Conservation (phyloP, 2,113 vertebrate genomes). For the Setophaga petechia region DNA sequence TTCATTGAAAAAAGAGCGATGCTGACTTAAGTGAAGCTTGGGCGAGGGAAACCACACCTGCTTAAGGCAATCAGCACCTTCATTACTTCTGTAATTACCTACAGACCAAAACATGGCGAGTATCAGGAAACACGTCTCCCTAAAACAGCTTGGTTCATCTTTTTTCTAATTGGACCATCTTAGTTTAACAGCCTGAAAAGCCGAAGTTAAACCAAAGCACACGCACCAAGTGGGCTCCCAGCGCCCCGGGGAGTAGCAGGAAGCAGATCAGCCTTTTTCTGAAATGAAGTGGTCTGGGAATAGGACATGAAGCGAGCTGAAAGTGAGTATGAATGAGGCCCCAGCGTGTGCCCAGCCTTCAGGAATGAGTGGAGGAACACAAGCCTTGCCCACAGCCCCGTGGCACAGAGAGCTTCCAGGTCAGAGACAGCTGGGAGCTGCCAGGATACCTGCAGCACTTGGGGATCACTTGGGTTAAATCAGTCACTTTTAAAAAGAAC, state of each 20-base stretch:
- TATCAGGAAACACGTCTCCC: neutral
- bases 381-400: fast-evolving
- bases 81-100: neutral
- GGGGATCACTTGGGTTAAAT: neutral
- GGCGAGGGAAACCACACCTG: neutral
- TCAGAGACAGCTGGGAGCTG: neutral
- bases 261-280: neutral
- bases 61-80: neutral
- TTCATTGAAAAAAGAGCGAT: neutral
- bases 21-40: neutral
- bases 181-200: neutral
- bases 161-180: neutral
- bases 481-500: neutral
- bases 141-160: neutral
- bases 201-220: neutral
- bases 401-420: neutral
- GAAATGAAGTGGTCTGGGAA: neutral
- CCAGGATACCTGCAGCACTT: neutral
- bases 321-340: neutral
- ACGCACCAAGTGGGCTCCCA: neutral
- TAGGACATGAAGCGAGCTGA: neutral
- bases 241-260: neutral
- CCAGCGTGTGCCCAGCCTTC: neutral
- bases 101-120: neutral
- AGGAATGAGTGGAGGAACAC: neutral